phyloP scores from a whole-genome alignment of 30 jellyfish, hydroid and myxozoan species.

The Aurelia aurita region DNA sequence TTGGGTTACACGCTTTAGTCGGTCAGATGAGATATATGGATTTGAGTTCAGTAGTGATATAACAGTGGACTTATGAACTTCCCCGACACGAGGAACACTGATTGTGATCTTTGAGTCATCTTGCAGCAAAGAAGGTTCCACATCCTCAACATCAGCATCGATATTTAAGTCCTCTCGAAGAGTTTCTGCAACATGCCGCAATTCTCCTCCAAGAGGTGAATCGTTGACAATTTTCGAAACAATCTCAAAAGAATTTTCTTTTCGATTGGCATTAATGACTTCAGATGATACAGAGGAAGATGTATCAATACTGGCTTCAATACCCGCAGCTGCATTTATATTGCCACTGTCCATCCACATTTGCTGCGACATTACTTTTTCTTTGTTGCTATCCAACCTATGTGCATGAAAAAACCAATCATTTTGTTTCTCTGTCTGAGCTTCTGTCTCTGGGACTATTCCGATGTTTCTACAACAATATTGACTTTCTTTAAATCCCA shows the following conservation, averaged over 20 bases:
- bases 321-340: conserved; percentile 9
- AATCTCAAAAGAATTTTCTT: conserved; percentile 2
- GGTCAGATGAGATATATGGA: conserved; percentile 34
- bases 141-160: conserved; percentile 2
- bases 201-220: conserved; percentile 29
- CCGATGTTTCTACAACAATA: conserved; percentile 11
- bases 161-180: neutral
- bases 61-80: conserved; percentile 32
- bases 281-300: neutral
- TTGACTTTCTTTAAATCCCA: conserved; percentile 26
- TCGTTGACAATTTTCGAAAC: neutral
- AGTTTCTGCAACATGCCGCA: conserved; percentile 11
- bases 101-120: conserved; percentile 13
- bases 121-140: neutral
- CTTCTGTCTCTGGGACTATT: conserved; percentile 25
- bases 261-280: conserved; percentile 6
- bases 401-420: conserved; percentile 38
- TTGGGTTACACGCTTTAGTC: conserved; percentile 19
- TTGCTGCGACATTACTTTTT: conserved; percentile 18
- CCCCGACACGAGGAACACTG: conserved; percentile 41
- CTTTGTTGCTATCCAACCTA: neutral
- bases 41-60: conserved; percentile 26
- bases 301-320: conserved; percentile 5
- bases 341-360: conserved; percentile 4
- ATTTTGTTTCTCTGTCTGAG: conserved; percentile 3